Conservation (phyloP, 2,888 invertebrate genomes). For the Cyclophora albipunctata region DNA sequence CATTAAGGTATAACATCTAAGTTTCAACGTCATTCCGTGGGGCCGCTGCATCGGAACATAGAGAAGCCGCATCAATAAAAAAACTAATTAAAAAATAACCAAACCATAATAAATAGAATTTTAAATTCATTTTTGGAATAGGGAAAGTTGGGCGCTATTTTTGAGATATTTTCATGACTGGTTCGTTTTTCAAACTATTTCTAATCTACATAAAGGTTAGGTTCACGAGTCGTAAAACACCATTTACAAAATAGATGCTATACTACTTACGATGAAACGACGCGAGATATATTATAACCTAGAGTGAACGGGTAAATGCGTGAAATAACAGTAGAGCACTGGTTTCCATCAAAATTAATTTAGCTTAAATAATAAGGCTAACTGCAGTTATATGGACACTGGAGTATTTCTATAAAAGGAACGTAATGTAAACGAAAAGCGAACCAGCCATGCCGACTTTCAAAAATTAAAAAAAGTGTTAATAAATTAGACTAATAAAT, state of each 20-base stretch:
- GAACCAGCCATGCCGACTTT: conserved; percentile 50
- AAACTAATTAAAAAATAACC: conserved; percentile 26
- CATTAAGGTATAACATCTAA: conserved; percentile 32
- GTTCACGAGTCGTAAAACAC: too few species aligned
- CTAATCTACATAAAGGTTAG: too few species aligned
- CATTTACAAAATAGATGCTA: too few species aligned
- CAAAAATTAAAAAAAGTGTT: conserved; percentile 35
- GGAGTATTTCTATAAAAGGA: too few species aligned
- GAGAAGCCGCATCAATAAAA: conserved; percentile 33
- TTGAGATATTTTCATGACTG: conserved; percentile 51
- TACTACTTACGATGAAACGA: too few species aligned
- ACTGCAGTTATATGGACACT: too few species aligned
- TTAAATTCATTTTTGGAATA: conserved; percentile 31
- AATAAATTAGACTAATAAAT: conserved; percentile 66
- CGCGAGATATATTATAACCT: too few species aligned
- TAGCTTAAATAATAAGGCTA: too few species aligned
- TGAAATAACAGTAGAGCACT: too few species aligned
- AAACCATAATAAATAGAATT: conserved; percentile 28
- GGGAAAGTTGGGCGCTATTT: conserved; percentile 35
- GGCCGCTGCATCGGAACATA: conserved; percentile 39
- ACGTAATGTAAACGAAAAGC: conserved; percentile 29
- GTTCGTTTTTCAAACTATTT: conserved; percentile 42
- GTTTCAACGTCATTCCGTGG: conserved; percentile 30
- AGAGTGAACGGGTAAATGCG: too few species aligned
- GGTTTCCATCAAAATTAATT: too few species aligned